Evolutionary conservation across 2,797 vertebrate genomes (phyloP), one percentile per base, ranked within the genome.

Genomic region (Onychomys arenicola): DNA sequence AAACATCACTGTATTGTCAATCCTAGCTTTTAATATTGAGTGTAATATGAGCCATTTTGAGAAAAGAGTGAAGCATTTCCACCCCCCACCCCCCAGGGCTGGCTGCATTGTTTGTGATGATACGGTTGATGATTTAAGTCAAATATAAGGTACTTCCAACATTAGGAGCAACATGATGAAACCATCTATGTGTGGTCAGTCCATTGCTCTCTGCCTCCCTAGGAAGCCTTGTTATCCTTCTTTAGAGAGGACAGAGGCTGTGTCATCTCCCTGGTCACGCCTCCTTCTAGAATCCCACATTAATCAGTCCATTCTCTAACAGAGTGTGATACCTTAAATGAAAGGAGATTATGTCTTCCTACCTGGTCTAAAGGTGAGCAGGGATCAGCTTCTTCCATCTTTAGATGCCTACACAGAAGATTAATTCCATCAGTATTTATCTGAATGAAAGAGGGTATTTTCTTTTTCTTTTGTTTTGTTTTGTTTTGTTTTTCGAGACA

Each of bases 391-490:
- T 49, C 89, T 87, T 87, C 80, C 91, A 57, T 91, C n/a, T 89
- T 52, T 92, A 43, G 63, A 59, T 19, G 52, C 59, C 73, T 59
- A 90, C 55, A 78, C 67, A 94, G 83, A 90, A 91, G 63, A 75
- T 3, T 2, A 46, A 87, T 43, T 89, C 63, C 49, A 21, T 32
- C 27, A 75, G 40, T 61, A 89, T 73, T 93, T 93, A 32, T 7
- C 49, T 65, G 32, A 90, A 27, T 37, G 65, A 82, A 75, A 73
- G 37, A 93, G 65, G n/a, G 59, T 57, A 73, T 89, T 61, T 65
- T 65, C n/a, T n/a, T n/a, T n/a, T n/a, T n/a, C n/a, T n/a, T n/a
- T n/a, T n/a, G n/a, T n/a, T n/a, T n/a, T n/a, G n/a, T n/a, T n/a
- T n/a, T n/a, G n/a, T n/a, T n/a, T n/a, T n/a, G n/a, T n/a, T n/a